phyloP scores from a whole-genome alignment of 2,888 invertebrate species.

The Prenolepis imparis region DNA sequence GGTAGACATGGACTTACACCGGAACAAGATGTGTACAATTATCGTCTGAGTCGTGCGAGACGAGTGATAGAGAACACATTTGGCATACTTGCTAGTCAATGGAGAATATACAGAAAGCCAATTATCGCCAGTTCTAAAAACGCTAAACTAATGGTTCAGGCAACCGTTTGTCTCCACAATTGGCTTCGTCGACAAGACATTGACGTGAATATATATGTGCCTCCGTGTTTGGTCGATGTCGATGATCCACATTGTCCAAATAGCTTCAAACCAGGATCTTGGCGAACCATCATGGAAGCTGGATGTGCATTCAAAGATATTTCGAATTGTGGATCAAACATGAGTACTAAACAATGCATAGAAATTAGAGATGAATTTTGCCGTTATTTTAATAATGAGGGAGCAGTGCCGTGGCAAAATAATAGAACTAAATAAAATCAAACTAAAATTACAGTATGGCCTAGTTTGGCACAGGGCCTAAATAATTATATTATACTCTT shows the following conservation, averaged over 20 bases:
- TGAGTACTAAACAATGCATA: too few relatives aligned
- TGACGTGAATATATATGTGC: not conserved
- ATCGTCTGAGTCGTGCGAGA: conserved; percentile 14
- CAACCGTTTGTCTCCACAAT: too few relatives aligned
- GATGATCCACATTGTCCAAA: not conserved
- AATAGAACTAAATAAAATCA: too few relatives aligned
- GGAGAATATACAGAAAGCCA: conserved; percentile 12
- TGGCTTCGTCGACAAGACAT: not conserved
- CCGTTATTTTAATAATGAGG: too few relatives aligned
- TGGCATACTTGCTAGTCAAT: conserved; percentile 1
- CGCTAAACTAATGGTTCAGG: too few relatives aligned
- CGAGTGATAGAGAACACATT: not conserved
- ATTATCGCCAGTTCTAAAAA: not conserved
- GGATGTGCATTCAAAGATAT: conserved; percentile 5
- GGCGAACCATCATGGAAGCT: not conserved
- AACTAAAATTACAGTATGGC: too few relatives aligned
- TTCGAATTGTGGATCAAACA: too few relatives aligned
- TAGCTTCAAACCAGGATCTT: not conserved
- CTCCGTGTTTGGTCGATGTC: not conserved
- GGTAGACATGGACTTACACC: not conserved
- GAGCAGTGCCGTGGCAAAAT: too few relatives aligned
- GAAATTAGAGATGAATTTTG: too few relatives aligned
- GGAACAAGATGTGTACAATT: not conserved
- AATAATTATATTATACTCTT: too few relatives aligned
- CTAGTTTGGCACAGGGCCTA: too few relatives aligned